These are phyloP conservation scores for Lasioglossum lativentre DNA, from an alignment of 2,888 invertebrate species.

Conservation along the genomic window DNA sequence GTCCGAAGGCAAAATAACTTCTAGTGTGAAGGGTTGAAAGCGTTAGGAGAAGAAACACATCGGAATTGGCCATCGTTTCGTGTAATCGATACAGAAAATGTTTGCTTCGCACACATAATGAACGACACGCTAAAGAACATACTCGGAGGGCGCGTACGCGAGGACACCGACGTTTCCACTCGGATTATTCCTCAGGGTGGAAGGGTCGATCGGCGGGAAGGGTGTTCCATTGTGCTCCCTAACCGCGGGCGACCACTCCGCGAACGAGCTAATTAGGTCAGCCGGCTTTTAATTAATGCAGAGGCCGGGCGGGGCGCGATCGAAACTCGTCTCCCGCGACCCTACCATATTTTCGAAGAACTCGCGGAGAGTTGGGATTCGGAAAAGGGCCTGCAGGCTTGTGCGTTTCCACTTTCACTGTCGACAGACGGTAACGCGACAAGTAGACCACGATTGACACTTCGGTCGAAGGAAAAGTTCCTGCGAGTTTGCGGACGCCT, in stretches of 20 bases:
- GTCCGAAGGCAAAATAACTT: too few species aligned
- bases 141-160: neutral
- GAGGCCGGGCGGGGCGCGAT: conserved; percentile 26
- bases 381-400: neutral
- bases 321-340: conserved; percentile 18
- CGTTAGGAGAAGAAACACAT: too few species aligned
- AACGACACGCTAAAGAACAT: neutral
- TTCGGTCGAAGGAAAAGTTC: neutral
- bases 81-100: neutral
- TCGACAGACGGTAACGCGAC: neutral
- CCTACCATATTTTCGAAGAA: conserved; percentile 19
- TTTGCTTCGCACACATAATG: neutral
- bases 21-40: too few species aligned
- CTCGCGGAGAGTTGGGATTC: neutral
- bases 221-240: conserved; percentile 24
- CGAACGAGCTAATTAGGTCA: conserved; percentile 60
- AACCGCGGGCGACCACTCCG: conserved; percentile 22
- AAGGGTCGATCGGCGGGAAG: conserved; percentile 29
- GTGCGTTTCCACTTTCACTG: neutral
- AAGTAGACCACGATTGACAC: neutral
- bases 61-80: neutral
- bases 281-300: conserved; percentile 56
- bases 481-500: neutral
- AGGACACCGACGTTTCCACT: neutral
- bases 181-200: neutral